Base-by-base conservation (phyloP, 2,113 vertebrate species). In the Aleadryas rufinucha region DNA sequence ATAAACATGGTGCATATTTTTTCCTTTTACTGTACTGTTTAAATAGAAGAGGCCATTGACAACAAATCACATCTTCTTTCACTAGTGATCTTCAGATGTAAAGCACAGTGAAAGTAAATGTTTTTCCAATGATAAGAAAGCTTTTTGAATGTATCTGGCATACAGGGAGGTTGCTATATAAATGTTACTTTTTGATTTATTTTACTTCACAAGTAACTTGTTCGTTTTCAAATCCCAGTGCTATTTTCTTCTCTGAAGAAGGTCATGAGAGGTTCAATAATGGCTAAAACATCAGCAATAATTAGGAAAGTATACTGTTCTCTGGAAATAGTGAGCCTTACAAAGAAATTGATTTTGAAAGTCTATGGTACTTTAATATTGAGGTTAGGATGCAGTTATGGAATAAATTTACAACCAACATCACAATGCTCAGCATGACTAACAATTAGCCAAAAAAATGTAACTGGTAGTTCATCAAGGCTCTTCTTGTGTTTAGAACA, bases 111-210 rank as follows among this genome's bases (percentile, higher is more conserved):
- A 92, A 70, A 74, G 35, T 31, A 87, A 96, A 94, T 96, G 85
- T 76, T 97, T 98, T 96, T 92, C 84, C 93, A 93, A 85, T 86
- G 84, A 93, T 93, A 97, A 92, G 63, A 87, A 93, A 88, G 60
- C 69, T 95, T 97, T 96, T 90, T 31, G 66, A 96, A 91, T 31
- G 33, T 42, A 82, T 72, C 14, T 88, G 39, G 26, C 54, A 82
- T 77, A 42, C 2, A 0, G 26, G 15, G 14, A 57, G 17, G 16
- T 33, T 88, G 35, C 45, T 66, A 56, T 37, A 87, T 28, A 84
- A 57, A 59, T 19, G 13, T 80, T 66, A 41, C 21, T 64, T 82
- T 92, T 87, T 93, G 63, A 90, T 95, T 94, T 14, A 53, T 81
- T 88, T 97, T 88, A 66, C 30, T 89, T 89, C 69, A 89, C 89